Base-by-base conservation (phyloP, 2,888 invertebrate species). In the Dromius quadrimaculatus region DNA sequence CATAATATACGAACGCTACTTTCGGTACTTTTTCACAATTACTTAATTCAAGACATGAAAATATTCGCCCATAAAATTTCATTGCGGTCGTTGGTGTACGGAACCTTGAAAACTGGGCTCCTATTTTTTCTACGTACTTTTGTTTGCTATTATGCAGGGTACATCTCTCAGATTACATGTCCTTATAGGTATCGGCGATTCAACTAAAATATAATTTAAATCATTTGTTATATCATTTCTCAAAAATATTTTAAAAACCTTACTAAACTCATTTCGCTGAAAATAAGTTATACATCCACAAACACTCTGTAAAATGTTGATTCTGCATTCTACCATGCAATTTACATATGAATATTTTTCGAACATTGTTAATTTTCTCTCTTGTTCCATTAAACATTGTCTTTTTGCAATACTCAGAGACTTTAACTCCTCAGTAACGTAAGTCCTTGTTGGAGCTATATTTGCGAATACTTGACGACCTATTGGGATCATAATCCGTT, bases 201-300 rank as follows among this genome's bases (percentile, higher is more conserved):
- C 41, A 19, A 32, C 66, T 61, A 36, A 34, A 50, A 63, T 11
- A 50, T 19, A 34, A 17, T 9, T 19, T 11, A 59, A 32, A 15
- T 64, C 70, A 59, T 71, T 76, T 34, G 36, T 36, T 57, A 59
- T 2, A 17, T 2, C 11, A n/a, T 17, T 15, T 15, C n/a, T n/a
- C 2, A 47, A 47, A 20, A 19, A 20, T 8, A 47, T 20, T n/a
- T 9, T 11, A 38, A 20, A 19, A 11, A 38, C n/a, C 38, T 76
- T 73, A 80, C 83, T 82, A 74, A 83, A 83, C 22, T 63, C 59
- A 62, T 83, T 81, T 0, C 85, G 83, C 68, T 86, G 85, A 75
- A 84, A 87, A 71, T 84, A 83, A 0, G 90, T 90, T 1, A 88
- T 79, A 77, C 91, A 91, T 5, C 86, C 84, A 74, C 91, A 91